Evolutionary conservation across 1,140 invertebrate genomes (phyloP).

Genomic region (Pinna nobilis): DNA sequence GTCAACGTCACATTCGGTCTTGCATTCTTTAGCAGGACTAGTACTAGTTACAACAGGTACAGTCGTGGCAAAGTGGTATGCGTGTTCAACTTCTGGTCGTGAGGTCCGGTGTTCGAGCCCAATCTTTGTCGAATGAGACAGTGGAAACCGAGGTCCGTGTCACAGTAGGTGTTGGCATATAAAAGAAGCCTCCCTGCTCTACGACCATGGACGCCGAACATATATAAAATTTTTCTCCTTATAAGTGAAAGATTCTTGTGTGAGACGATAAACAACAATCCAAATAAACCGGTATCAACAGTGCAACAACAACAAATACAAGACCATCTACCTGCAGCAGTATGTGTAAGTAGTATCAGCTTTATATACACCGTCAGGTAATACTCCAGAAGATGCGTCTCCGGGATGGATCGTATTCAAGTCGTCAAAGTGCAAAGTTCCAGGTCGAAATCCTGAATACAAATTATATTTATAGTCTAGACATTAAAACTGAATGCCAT

Average conservation of each 20-base stretch:
- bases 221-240: neutral
- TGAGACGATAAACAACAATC: too few species aligned
- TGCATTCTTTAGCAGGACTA: too few species aligned
- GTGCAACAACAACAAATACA: neutral
- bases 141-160: too few species aligned
- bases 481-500: neutral
- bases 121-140: neutral
- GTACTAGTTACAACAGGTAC: neutral
- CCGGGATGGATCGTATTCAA: too few species aligned
- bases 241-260: too few species aligned
- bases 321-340: neutral
- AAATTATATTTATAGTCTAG: neutral
- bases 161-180: too few species aligned
- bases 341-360: neutral
- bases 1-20: too few species aligned
- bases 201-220: too few species aligned
- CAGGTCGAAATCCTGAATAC: neutral
- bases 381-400: neutral
- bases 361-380: slow-evolving; percentile 1
- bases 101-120: too few species aligned
- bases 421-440: slow-evolving; percentile 5
- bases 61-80: too few species aligned
- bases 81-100: too few species aligned
- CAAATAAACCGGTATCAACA: neutral
- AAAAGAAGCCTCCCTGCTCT: too few species aligned